These are phyloP conservation scores for Idaea aversata DNA, from an alignment of 2,888 invertebrate genomes.

Conservation along the genomic window DNA sequence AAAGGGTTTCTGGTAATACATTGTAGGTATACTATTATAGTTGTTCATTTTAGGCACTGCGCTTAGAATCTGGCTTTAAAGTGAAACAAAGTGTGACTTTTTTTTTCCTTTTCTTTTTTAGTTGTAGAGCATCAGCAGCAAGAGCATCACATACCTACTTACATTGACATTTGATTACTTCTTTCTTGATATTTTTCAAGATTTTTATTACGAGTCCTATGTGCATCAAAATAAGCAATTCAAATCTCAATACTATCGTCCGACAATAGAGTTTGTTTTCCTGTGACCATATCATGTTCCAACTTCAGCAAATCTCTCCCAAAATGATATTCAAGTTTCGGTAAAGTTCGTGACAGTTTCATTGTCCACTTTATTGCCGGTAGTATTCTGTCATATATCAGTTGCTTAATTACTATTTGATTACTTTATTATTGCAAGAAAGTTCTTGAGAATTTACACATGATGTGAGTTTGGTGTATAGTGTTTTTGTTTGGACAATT, in stretches of 20 bases:
- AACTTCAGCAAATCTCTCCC: not conserved
- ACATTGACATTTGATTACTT: too few relatives aligned
- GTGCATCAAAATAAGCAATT: not conserved
- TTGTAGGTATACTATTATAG: too few relatives aligned
- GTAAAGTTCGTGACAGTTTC: constrained; percentile 5
- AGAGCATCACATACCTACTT: too few relatives aligned
- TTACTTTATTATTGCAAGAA: constrained; percentile 16
- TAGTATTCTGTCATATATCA: constrained; percentile 15
- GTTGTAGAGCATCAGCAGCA: too few relatives aligned
- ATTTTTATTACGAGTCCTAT: not conserved
- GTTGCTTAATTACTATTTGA: constrained; percentile 19
- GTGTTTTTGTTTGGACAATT: too few relatives aligned
- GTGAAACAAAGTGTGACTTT: too few relatives aligned
- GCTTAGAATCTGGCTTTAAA: too few relatives aligned
- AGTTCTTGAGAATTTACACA: constrained; percentile 3
- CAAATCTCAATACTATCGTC: not conserved
- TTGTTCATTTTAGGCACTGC: too few relatives aligned
- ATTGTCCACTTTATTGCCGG: constrained; percentile 8
- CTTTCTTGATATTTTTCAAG: too few relatives aligned
- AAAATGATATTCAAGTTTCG: not conserved
- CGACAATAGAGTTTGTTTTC: not conserved
- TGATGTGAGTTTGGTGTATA: not conserved
- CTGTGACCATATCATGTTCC: not conserved
- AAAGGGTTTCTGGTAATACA: too few relatives aligned
- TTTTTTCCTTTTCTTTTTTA: too few relatives aligned